Percentiles rank a stretch among this genome's conserved stretches.
Conservation (phyloP, 2,113 vertebrate genomes). For the Steatornis caripensis region DNA sequence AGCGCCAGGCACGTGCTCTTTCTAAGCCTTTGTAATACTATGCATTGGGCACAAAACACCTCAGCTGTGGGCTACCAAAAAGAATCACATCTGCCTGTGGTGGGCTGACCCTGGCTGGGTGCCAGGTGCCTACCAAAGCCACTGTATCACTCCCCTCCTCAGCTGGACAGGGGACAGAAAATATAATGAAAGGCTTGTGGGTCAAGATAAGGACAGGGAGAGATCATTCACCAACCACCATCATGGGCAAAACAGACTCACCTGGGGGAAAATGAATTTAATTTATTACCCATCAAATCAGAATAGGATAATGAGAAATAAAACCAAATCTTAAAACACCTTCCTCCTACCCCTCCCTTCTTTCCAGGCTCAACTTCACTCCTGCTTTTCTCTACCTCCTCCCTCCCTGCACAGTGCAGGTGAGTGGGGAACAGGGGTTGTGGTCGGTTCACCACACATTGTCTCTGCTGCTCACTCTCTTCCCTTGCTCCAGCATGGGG, state of each 20-base stretch:
- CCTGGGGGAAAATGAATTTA: background rate
- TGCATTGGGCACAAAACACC: background rate
- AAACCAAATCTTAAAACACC: background rate
- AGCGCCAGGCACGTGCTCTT: background rate
- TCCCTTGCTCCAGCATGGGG: background rate
- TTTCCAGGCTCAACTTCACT: background rate
- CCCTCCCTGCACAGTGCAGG: accelerated
- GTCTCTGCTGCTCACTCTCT: background rate
- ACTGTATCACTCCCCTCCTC: background rate
- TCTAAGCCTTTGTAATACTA: background rate
- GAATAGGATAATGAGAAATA: background rate
- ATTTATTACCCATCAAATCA: background rate
- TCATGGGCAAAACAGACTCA: background rate
- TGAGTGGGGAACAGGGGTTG: background rate
- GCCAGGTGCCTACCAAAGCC: background rate
- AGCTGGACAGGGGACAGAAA: background rate
- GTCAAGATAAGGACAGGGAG: background rate
- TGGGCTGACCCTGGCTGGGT: background rate
- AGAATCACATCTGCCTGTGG: too few species aligned
- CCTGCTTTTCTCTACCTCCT: background rate
- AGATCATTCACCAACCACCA: background rate
- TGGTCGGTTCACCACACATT: background rate
- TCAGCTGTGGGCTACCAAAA: background rate
- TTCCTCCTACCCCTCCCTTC: background rate
- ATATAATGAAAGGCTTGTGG: accelerated